Evolutionary conservation across 1,140 invertebrate species (phyloP).

Genomic region (Orchestia grillus): DNA sequence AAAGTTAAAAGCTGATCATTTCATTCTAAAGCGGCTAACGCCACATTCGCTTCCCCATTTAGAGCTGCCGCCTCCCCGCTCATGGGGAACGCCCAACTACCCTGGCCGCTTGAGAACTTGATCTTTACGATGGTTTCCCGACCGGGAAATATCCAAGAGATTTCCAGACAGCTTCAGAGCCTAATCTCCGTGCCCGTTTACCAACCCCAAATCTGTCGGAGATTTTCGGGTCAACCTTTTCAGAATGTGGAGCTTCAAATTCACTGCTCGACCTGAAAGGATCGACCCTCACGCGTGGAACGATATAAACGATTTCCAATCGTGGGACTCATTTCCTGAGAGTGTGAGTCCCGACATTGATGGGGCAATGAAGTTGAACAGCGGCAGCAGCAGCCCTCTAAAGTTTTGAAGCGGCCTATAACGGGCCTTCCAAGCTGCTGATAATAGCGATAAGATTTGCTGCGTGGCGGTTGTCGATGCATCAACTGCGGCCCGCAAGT

Average conservation of each 20-base stretch:
- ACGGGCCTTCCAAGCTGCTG: background rate
- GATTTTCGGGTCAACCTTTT: background rate
- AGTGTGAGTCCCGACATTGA: background rate
- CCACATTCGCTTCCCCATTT: background rate
- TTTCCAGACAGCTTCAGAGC: background rate
- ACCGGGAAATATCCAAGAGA: background rate
- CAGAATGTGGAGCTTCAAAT: background rate
- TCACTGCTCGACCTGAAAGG: background rate
- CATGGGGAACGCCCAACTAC: background rate
- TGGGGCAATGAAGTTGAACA: slow-evolving; percentile 31
- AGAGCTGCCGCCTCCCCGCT: background rate
- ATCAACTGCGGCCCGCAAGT: background rate
- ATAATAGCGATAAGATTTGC: slow-evolving; percentile 21
- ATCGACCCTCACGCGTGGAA: background rate
- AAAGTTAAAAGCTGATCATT: background rate
- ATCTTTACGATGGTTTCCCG: background rate
- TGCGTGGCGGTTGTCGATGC: background rate
- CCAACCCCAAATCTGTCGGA: background rate
- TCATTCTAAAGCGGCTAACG: background rate
- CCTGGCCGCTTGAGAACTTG: background rate
- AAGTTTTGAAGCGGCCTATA: slow-evolving; percentile 26
- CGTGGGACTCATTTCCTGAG: slow-evolving; percentile 37
- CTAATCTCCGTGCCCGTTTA: background rate
- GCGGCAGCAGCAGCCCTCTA: background rate
- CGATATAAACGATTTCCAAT: slow-evolving; percentile 23